Evolutionary conservation across 2,113 vertebrate genomes (phyloP).

Genomic region (Cyrtonyx montezumae): DNA sequence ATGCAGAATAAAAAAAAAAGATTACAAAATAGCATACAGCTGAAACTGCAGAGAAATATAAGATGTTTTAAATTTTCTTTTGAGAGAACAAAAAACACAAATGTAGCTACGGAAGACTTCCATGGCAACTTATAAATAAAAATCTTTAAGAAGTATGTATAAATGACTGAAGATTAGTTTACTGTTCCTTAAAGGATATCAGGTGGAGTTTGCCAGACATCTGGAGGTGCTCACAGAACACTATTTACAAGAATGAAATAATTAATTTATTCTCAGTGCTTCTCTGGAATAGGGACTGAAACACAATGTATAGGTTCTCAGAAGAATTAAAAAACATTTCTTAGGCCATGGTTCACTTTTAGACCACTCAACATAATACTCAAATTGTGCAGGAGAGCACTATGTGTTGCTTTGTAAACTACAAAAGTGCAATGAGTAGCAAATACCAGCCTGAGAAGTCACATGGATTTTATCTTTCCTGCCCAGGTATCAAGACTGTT

Average conservation of each 20-base stretch:
- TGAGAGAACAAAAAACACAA: not conserved
- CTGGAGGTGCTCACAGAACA: constrained; percentile 56
- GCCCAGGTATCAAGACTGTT: not conserved
- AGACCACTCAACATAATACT: not conserved
- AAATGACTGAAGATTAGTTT: constrained; percentile 47
- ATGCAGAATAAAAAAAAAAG: not conserved
- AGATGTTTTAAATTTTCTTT: not conserved
- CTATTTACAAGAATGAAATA: constrained; percentile 34
- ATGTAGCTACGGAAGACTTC: not conserved
- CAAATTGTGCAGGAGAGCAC: not conserved
- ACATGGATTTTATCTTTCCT: not conserved
- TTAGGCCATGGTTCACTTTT: not conserved
- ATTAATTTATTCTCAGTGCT: not conserved
- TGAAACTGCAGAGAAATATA: not conserved
- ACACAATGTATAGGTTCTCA: not conserved
- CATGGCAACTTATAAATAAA: constrained; percentile 38
- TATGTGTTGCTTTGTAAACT: not conserved
- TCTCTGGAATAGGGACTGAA: constrained; percentile 1
- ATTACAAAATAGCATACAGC: not conserved
- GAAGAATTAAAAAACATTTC: not conserved
- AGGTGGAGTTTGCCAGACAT: constrained; percentile 47
- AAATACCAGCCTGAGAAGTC: not conserved
- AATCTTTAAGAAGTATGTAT: not conserved
- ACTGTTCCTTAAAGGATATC: constrained; percentile 43
- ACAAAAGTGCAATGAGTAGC: not conserved